Conservation (phyloP, 2,888 invertebrate genomes). For the Synergus umbraculus region DNA sequence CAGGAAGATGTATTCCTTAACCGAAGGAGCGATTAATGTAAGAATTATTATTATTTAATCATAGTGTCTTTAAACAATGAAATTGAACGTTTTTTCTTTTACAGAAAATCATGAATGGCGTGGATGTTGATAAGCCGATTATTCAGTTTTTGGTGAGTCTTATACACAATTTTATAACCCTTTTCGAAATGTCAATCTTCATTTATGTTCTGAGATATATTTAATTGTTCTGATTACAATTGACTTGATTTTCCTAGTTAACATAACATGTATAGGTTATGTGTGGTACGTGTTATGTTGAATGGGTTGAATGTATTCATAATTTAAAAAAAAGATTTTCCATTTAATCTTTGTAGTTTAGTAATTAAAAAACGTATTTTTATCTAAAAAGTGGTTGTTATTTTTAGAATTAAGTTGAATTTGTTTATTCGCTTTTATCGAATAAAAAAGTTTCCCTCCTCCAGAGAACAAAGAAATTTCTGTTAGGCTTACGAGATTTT, state of each 20-base stretch:
- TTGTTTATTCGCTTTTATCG: not conserved
- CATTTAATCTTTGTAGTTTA: not conserved
- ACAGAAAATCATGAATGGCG: conserved; percentile 87
- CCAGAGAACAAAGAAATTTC: not conserved
- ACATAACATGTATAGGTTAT: not conserved
- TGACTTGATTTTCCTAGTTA: not conserved
- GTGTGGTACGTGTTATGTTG: not conserved
- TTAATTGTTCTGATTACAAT: not conserved
- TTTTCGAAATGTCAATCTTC: not conserved
- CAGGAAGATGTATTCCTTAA: conserved; percentile 57
- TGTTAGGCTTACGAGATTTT: too few species aligned
- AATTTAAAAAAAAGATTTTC: not conserved
- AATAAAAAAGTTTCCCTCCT: not conserved
- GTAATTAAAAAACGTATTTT: not conserved
- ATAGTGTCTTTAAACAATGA: not conserved
- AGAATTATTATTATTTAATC: conserved; percentile 46
- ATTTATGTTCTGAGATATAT: not conserved
- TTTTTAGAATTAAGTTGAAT: not conserved
- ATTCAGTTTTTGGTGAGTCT: conserved; percentile 85
- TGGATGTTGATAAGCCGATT: conserved; percentile 84
- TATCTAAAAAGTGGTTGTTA: too few species aligned
- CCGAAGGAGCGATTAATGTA: conserved; percentile 67
- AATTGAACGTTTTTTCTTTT: conserved; percentile 54
- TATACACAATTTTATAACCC: not conserved
- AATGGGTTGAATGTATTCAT: not conserved